A percentile compares a stretch with the other conserved stretches of the same genome.
These are phyloP conservation scores for Lasioglossum calceatum DNA, from an alignment of 2,888 invertebrate species.

Conservation along the genomic window DNA sequence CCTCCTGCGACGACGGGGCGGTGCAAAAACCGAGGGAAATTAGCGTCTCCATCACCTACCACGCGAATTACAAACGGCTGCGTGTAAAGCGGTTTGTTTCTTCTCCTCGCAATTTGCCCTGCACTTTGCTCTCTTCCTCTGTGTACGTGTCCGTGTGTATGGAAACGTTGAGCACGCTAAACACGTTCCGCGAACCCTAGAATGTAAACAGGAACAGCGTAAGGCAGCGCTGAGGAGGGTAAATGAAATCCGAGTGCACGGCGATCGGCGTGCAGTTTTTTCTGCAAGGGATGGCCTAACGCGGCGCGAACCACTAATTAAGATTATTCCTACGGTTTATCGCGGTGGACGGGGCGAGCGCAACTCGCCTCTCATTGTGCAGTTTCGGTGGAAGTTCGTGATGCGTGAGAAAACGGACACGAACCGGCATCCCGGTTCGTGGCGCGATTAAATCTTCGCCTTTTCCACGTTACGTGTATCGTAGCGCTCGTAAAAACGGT, in stretches of 20 bases:
- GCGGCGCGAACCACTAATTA: conserved; percentile 65
- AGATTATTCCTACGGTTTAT: conserved; percentile 64
- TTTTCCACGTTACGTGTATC: conserved; percentile 71
- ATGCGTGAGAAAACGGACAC: conserved; percentile 75
- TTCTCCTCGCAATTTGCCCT: background rate
- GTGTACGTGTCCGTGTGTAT: background rate
- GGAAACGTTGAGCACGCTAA: conserved; percentile 18
- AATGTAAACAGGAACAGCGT: conserved; percentile 40
- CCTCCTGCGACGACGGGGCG: background rate
- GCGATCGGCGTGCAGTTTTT: conserved; percentile 40
- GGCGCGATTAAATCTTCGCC: conserved; percentile 75
- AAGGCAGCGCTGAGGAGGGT: conserved; percentile 30
- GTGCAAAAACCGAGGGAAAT: background rate
- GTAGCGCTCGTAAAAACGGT: conserved; percentile 73
- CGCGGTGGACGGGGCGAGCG: conserved; percentile 44
- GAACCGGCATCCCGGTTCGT: conserved; percentile 70
- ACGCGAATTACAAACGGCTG: conserved; percentile 18
- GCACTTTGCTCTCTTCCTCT: background rate
- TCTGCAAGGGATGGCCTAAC: conserved; percentile 40
- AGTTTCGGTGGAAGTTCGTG: conserved; percentile 65
- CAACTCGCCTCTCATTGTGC: conserved; percentile 49
- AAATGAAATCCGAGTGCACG: conserved; percentile 51
- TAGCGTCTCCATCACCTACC: background rate
- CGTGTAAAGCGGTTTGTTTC: background rate
- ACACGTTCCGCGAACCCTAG: conserved; percentile 18